Percentiles rank a stretch among this genome's conserved stretches.
Evolutionary conservation across 2,797 vertebrate species (phyloP).

Genomic region (Ctenosaura bakeri): DNA sequence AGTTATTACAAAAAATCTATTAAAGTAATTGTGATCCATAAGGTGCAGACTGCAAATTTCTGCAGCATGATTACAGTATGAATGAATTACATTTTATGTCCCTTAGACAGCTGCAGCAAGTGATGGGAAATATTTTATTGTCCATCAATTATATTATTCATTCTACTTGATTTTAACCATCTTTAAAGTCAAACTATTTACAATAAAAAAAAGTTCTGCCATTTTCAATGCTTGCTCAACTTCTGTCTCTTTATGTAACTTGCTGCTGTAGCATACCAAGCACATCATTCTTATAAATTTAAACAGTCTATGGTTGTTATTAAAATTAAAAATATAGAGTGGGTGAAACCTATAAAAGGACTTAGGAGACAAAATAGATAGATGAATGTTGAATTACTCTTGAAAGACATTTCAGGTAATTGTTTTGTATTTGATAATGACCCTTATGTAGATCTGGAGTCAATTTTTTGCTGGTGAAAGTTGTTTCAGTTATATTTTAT

Average conservation of each 20-base stretch:
- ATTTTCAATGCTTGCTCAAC: constrained; percentile 76
- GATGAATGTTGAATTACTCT: constrained; percentile 68
- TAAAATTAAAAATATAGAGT: constrained; percentile 67
- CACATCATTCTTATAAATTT: constrained; percentile 76
- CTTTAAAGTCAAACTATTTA: constrained; percentile 80
- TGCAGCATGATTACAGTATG: constrained; percentile 87
- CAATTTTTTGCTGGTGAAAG: constrained; percentile 63
- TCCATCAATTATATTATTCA: constrained; percentile 80
- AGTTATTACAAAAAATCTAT: constrained; percentile 88
- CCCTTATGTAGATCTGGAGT: constrained; percentile 67
- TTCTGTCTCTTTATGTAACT: constrained; percentile 73
- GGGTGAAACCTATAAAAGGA: constrained; percentile 49
- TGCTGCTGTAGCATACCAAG: constrained; percentile 79
- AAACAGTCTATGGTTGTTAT: constrained; percentile 76
- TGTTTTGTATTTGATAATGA: constrained; percentile 72
- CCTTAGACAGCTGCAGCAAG: constrained; percentile 85
- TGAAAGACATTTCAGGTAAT: constrained; percentile 71
- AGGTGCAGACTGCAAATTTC: constrained; percentile 92
- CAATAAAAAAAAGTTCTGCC: constrained; percentile 82
- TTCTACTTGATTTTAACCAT: constrained; percentile 84
- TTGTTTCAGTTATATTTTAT: constrained; percentile 66
- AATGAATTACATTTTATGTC: constrained; percentile 79
- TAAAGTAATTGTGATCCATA: constrained; percentile 92
- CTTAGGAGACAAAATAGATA: constrained; percentile 68
- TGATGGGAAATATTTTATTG: constrained; percentile 82